phyloP scores from a whole-genome alignment of 2,113 vertebrate species.

The Podarcis cretensis region DNA sequence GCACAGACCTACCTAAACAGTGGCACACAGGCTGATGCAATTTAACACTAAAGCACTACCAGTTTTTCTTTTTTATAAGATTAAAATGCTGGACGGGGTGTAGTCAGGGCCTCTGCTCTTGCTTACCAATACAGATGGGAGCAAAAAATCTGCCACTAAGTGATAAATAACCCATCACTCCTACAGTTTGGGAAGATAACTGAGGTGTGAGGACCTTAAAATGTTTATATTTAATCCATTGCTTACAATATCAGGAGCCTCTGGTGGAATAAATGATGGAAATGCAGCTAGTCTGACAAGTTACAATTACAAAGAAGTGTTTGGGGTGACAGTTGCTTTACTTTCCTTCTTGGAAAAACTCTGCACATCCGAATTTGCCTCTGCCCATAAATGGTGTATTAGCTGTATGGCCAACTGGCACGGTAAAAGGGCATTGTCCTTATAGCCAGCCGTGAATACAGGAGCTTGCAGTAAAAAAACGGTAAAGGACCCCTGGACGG shows the following conservation, averaged over 20 bases:
- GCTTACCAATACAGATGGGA: conserved; percentile 27
- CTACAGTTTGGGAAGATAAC: background rate
- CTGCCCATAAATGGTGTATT: background rate
- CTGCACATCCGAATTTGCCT: background rate
- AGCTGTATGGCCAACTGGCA: background rate
- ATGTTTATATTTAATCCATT: conserved; percentile 21
- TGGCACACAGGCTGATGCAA: conserved; percentile 1
- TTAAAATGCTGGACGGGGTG: conserved; percentile 4
- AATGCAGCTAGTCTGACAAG: background rate
- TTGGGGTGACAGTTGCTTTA: background rate
- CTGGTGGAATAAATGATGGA: background rate
- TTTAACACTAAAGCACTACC: conserved; percentile 28
- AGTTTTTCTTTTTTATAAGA: conserved; percentile 39
- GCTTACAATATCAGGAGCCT: background rate
- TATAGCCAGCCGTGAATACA: background rate
- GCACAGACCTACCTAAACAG: conserved; percentile 5
- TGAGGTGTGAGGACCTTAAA: conserved; percentile 8
- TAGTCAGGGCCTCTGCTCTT: conserved; percentile 45
- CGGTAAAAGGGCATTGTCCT: background rate
- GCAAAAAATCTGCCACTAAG: background rate
- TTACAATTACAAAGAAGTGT: background rate
- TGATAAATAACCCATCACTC: conserved; percentile 4
- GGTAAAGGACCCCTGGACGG: too few species aligned
- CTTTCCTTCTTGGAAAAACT: background rate
- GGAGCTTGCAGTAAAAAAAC: background rate